Percentiles rank a stretch among this genome's conserved stretches.
Conservation (phyloP, 2,797 vertebrate genomes). For the Phylloscopus collybita region DNA sequence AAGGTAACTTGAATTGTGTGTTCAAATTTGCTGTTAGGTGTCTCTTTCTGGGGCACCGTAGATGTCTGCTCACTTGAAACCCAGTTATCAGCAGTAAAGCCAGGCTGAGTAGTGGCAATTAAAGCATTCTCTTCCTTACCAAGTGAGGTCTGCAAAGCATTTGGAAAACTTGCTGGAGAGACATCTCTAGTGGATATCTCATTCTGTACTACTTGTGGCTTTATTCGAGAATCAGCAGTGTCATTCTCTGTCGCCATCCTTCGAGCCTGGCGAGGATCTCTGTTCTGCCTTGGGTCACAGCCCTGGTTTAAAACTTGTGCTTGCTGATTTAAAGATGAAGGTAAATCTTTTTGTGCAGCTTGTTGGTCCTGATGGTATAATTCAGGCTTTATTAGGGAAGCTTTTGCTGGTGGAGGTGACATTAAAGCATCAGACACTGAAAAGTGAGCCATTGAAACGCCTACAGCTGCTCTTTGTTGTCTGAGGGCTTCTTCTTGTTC, state of each 20-base stretch:
- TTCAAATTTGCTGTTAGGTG: constrained; percentile 46
- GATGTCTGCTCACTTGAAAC: constrained; percentile 41
- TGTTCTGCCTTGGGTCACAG: constrained; percentile 80
- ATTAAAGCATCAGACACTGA: constrained; percentile 93
- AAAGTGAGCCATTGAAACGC: constrained; percentile 96
- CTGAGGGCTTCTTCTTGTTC: constrained; percentile 94
- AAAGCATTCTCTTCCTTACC: constrained; percentile 49
- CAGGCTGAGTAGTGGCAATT: background rate
- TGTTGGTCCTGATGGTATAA: constrained; percentile 78
- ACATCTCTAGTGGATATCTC: constrained; percentile 76
- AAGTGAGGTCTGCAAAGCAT: constrained; percentile 6
- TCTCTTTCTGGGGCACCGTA: constrained; percentile 9
- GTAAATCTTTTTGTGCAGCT: constrained; percentile 50
- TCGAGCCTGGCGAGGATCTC: constrained; percentile 87
- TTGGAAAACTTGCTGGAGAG: background rate
- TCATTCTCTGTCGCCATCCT: constrained; percentile 68
- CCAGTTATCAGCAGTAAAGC: constrained; percentile 55
- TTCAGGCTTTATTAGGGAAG: constrained; percentile 76
- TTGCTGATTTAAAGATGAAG: constrained; percentile 54
- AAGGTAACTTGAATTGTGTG: background rate
- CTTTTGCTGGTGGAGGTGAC: constrained; percentile 87
- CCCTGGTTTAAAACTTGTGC: constrained; percentile 72
- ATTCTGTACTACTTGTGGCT: constrained; percentile 63
- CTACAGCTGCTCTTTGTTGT: constrained; percentile 92
- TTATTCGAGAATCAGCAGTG: constrained; percentile 3